Conservation (phyloP, 2,797 vertebrate genomes). For the Scomberomorus guttatus region DNA sequence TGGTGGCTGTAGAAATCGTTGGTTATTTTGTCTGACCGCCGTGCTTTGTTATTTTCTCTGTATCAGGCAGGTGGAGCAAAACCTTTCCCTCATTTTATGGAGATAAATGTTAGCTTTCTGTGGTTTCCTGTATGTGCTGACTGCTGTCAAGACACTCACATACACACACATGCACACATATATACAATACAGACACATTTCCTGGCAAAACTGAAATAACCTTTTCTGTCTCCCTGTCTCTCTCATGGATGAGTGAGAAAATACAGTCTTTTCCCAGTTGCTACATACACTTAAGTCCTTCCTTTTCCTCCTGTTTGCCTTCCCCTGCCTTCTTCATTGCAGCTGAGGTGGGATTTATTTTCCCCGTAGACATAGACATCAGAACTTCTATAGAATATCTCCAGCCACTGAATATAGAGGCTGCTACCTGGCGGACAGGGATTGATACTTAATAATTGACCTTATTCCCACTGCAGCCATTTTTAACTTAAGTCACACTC, state of each 20-base stretch:
- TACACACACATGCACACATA: constrained; percentile 18
- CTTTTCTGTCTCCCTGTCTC: constrained; percentile 44
- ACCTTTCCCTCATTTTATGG: constrained; percentile 74
- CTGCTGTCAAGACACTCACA: constrained; percentile 59
- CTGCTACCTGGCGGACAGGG: constrained; percentile 64
- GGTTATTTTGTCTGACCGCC: constrained; percentile 74
- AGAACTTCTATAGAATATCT: constrained; percentile 19
- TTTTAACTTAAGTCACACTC: constrained; percentile 63
- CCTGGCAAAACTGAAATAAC: constrained; percentile 71
- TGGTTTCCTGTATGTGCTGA: constrained; percentile 77
- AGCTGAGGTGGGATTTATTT: constrained; percentile 35
- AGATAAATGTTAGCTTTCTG: constrained; percentile 85
- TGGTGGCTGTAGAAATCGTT: constrained; percentile 73
- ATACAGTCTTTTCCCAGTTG: constrained; percentile 50
- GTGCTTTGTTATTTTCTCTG: constrained; percentile 75
- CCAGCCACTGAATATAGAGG: constrained; percentile 33
- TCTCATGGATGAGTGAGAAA: constrained; percentile 69
- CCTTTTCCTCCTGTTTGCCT: constrained; percentile 18
- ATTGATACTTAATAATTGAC: constrained; percentile 62
- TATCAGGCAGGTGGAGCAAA: constrained; percentile 77
- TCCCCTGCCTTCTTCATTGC: constrained; percentile 9
- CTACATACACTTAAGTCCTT: constrained; percentile 18
- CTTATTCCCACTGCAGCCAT: constrained; percentile 67
- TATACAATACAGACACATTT: constrained; percentile 60
- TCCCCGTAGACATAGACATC: constrained; percentile 26